Evolutionary conservation across 1,140 invertebrate species (phyloP).

Genomic region (Sesamia nonagrioides): DNA sequence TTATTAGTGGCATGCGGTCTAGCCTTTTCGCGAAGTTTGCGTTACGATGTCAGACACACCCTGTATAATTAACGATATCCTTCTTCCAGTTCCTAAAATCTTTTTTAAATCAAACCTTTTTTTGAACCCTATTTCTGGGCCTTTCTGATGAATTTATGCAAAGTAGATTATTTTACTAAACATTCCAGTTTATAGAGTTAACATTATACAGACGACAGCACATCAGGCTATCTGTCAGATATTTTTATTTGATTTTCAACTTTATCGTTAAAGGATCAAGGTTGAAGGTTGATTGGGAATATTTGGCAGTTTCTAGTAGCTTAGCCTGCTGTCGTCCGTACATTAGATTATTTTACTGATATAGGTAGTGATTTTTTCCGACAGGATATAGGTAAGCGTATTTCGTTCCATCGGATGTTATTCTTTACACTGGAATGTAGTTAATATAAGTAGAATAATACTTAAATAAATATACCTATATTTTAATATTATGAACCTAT

Average conservation of each 20-base stretch:
- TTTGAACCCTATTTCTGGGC: background rate
- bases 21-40: too few species aligned
- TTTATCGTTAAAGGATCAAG: too few species aligned
- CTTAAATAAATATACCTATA: background rate
- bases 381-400: background rate
- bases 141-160: slow-evolving; percentile 17
- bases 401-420: background rate
- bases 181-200: background rate
- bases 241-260: too few species aligned
- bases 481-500: background rate
- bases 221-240: too few species aligned
- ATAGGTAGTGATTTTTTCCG: background rate
- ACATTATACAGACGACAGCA: too few species aligned
- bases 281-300: too few species aligned
- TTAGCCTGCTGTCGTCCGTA: too few species aligned
- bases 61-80: background rate
- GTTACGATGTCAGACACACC: too few species aligned
- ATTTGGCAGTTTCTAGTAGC: too few species aligned
- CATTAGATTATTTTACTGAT: background rate
- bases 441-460: background rate
- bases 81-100: background rate
- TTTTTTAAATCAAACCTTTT: background rate
- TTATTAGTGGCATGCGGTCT: too few species aligned
- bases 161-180: background rate
- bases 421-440: background rate